Evolutionary conservation across 2,888 invertebrate species (phyloP).

Genomic region (Drosophila testacea): DNA sequence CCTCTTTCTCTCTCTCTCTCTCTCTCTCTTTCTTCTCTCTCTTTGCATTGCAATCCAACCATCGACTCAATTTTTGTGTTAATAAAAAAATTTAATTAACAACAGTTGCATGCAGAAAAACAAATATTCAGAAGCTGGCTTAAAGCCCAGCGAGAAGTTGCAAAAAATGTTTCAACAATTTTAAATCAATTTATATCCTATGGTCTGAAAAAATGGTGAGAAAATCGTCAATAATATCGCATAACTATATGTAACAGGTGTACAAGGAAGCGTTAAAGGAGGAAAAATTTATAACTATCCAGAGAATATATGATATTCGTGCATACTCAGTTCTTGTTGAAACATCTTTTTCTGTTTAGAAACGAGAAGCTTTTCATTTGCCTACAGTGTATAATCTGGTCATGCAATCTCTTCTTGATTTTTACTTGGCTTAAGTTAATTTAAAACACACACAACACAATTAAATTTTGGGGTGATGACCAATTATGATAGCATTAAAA

Average conservation of each 20-base stretch:
- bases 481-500: constrained; percentile 14
- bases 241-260: neutral
- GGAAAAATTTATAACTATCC: neutral
- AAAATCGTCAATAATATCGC: neutral
- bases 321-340: too few relatives aligned
- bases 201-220: neutral
- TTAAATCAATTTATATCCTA: constrained; percentile 13
- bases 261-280: neutral
- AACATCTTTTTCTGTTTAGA: too few relatives aligned
- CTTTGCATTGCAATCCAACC: neutral
- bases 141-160: constrained; percentile 34
- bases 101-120: constrained; percentile 44
- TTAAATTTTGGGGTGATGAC: constrained; percentile 1
- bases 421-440: neutral
- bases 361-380: neutral
- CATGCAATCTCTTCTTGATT: neutral
- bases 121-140: constrained; percentile 31
- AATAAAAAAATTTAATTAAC: constrained; percentile 68
- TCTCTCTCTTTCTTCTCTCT: too few relatives aligned
- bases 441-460: constrained; percentile 7
- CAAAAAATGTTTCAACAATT: constrained; percentile 15
- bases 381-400: neutral
- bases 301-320: neutral
- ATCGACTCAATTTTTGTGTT: constrained; percentile 38
- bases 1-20: neutral